Evolutionary conservation across 2,113 vertebrate species (phyloP), one percentile per base, ranked within the genome.

Genomic region (Cathartes aura): DNA sequence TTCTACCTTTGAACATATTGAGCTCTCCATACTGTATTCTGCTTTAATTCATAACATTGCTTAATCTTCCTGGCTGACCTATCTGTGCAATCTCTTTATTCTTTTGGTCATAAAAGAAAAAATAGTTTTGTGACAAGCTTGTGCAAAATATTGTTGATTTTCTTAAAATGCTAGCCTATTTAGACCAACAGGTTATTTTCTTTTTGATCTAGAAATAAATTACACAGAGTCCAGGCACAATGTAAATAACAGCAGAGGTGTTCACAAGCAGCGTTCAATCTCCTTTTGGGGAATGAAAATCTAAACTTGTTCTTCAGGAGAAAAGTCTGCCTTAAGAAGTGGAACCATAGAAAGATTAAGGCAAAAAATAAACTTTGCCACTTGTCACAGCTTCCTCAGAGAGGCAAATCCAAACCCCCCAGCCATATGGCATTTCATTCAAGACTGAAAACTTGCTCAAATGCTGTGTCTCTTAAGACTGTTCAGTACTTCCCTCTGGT

Each of bases 381-480:
- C 21, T 80, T 80, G 34, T 70, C 36, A 90, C 18, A 93, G 30
- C 24, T 93, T 88, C 53, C 63, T 83, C 19, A 80, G 42, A 90
- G 48, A 89, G 13, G 27, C 12, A 82, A 85, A 68, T 80, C 79
- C 29, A 63, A 16, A 17, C 7, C 32, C 5, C 17, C 9, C 19
- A 76, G 17, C 67, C 53, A 40, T 52, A 90, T n/a, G 40, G n/a
- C n/a, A 66, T 81, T 89, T 86, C 82, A 85, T 83, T 83, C 42
- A 89, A 76, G 82, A 93, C 62, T 89, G 67, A 96, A 93, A 93
- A 89, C 45, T 83, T 92, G 67, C 79, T 88, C 86, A 83, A 86
- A 83, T 73, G 9, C 3, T 43, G 8, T 7, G 20, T 30, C 63
- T 76, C 17, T 43, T 40, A 86, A 32, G 22, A 52, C 21, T 76